phyloP scores from a whole-genome alignment of 2,888 invertebrate genomes.

The Cephus sareptanus region DNA sequence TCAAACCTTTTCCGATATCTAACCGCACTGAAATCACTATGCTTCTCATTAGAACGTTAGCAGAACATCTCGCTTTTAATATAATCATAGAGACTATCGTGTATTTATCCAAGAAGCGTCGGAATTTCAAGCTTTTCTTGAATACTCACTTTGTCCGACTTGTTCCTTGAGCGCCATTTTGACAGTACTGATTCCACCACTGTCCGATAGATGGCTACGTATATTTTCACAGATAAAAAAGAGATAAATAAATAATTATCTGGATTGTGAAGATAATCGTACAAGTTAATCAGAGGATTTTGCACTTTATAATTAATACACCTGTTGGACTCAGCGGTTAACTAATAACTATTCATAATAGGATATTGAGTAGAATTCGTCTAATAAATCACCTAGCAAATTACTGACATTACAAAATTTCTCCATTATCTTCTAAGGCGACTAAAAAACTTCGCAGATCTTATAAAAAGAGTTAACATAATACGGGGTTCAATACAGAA shows the following conservation, averaged over 20 bases:
- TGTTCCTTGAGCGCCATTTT: constrained; percentile 89
- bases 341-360: background rate
- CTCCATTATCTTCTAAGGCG: background rate
- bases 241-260: background rate
- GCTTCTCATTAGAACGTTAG: background rate
- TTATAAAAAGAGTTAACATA: background rate
- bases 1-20: constrained; percentile 12
- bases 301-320: background rate
- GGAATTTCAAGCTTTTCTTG: constrained; percentile 41
- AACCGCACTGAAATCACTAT: background rate
- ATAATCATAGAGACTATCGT: background rate
- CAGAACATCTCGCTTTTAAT: background rate
- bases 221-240: background rate
- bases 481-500: background rate
- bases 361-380: background rate
- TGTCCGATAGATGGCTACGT: constrained; percentile 40
- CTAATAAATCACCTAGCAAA: background rate
- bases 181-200: constrained; percentile 51
- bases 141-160: constrained; percentile 87
- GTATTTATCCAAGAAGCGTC: background rate
- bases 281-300: background rate
- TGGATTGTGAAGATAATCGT: background rate
- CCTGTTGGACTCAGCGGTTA: background rate
- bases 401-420: background rate
- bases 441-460: background rate